Percentiles rank a stretch among this genome's conserved stretches.
phyloP scores from a whole-genome alignment of 2,888 invertebrate genomes.

The Drosophila quinaria region DNA sequence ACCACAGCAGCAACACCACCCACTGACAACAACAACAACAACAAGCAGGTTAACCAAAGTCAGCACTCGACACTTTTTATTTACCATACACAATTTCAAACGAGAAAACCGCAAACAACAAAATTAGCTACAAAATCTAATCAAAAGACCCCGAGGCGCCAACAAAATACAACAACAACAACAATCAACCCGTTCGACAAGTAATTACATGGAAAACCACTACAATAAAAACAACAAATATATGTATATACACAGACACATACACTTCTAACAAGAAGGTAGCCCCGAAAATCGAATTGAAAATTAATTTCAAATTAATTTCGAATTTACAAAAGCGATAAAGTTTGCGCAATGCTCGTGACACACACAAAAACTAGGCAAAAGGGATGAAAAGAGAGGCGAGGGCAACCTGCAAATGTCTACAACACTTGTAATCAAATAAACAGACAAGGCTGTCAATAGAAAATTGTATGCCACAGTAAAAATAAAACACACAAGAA shows the following conservation, averaged over 20 bases:
- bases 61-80: slow-evolving; percentile 47
- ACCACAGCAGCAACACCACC: slow-evolving; percentile 10
- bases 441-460: slow-evolving; percentile 57
- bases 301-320: slow-evolving; percentile 81
- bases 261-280: slow-evolving; percentile 34
- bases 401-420: slow-evolving; percentile 48
- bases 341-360: slow-evolving; percentile 67
- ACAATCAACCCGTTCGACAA: slow-evolving; percentile 42
- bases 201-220: slow-evolving; percentile 66
- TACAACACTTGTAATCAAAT: slow-evolving; percentile 63
- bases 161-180: slow-evolving; percentile 25
- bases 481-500: slow-evolving; percentile 11
- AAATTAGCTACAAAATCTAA: slow-evolving; percentile 77
- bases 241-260: neutral
- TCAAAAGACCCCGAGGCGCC: slow-evolving; percentile 74
- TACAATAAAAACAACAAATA: slow-evolving; percentile 27
- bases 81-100: slow-evolving; percentile 45
- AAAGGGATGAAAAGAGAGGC: neutral
- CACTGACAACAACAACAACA: slow-evolving; percentile 2
- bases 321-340: slow-evolving; percentile 73
- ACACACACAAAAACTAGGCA: slow-evolving; percentile 36
- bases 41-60: slow-evolving; percentile 20
- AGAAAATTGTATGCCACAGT: slow-evolving; percentile 35
- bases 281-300: slow-evolving; percentile 69
- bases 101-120: slow-evolving; percentile 62